Conservation (phyloP, 2,113 vertebrate species). For the Thinocorus orbignyianus region DNA sequence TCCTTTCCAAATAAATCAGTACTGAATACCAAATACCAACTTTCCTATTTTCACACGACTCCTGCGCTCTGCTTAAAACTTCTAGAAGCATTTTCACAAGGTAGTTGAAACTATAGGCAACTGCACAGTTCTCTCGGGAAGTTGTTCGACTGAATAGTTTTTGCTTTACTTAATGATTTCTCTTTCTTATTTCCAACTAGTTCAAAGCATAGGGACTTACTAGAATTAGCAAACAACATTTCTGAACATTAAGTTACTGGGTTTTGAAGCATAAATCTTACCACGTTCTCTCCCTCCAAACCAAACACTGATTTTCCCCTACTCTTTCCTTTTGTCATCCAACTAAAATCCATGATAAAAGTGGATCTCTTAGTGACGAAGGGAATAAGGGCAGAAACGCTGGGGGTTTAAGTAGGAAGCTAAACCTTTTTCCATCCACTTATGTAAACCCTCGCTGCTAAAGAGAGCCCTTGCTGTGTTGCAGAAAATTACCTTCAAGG, state of each 20-base stretch:
- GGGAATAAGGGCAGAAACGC: background rate
- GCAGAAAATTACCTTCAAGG: background rate
- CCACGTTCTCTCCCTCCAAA: background rate
- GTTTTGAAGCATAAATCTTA: background rate
- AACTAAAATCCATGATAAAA: background rate
- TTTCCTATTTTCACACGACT: background rate
- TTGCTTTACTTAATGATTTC: background rate
- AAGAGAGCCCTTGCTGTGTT: background rate
- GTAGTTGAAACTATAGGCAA: background rate
- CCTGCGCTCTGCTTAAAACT: background rate
- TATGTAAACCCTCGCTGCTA: background rate
- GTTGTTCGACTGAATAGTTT: background rate
- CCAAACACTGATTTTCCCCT: background rate
- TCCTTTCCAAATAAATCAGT: background rate
- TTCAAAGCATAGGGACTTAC: background rate
- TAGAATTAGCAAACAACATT: background rate
- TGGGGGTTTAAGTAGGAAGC: background rate
- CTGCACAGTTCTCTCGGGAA: background rate
- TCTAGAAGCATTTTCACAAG: background rate
- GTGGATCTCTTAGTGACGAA: background rate
- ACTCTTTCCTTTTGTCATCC: background rate
- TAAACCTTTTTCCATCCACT: constrained; percentile 6
- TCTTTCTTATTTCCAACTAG: background rate
- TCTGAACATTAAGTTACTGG: background rate
- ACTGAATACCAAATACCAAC: background rate